Conservation (phyloP, 1,140 invertebrate genomes). For the Aphelenchoides besseyi region DNA sequence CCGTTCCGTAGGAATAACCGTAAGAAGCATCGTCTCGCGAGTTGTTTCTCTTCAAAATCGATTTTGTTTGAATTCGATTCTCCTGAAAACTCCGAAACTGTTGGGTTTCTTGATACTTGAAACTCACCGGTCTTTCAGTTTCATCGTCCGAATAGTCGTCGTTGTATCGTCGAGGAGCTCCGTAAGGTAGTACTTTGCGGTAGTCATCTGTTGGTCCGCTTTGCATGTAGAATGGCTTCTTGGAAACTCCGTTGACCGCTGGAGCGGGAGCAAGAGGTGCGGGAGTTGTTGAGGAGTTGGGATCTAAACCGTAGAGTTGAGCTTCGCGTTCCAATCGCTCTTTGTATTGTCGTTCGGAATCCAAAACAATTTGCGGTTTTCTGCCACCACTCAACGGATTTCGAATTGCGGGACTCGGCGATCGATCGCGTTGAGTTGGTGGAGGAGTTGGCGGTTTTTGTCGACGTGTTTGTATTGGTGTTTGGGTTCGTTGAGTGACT, state of each 20-base stretch:
- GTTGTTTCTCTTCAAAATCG: constrained; percentile 31
- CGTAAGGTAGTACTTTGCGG: not conserved
- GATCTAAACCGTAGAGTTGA: not conserved
- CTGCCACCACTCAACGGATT: constrained; percentile 12
- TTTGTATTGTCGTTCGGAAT: constrained; percentile 22
- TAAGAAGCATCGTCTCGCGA: constrained; percentile 14
- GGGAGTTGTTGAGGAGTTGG: not conserved
- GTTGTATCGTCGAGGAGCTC: too few species aligned
- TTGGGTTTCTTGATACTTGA: not conserved
- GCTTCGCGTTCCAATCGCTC: constrained; percentile 5
- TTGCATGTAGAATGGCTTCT: constrained; percentile 1
- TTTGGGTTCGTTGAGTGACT: not conserved
- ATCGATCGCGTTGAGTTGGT: constrained; percentile 33
- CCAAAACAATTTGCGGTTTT: constrained; percentile 31
- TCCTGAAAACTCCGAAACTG: constrained; percentile 35
- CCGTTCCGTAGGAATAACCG: constrained; percentile 12
- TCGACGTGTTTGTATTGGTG: too few species aligned
- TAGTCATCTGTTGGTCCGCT: constrained; percentile 19
- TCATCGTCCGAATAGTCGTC: constrained; percentile 31
- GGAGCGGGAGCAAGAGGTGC: constrained; percentile 4
- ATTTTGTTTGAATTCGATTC: constrained; percentile 27
- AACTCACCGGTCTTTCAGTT: constrained; percentile 30
- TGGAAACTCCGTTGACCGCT: not conserved
- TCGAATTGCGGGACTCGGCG: constrained; percentile 3
- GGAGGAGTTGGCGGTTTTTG: constrained; percentile 59